Evolutionary conservation across 2,888 invertebrate species (phyloP).

Genomic region (Oscheius sp.): DNA sequence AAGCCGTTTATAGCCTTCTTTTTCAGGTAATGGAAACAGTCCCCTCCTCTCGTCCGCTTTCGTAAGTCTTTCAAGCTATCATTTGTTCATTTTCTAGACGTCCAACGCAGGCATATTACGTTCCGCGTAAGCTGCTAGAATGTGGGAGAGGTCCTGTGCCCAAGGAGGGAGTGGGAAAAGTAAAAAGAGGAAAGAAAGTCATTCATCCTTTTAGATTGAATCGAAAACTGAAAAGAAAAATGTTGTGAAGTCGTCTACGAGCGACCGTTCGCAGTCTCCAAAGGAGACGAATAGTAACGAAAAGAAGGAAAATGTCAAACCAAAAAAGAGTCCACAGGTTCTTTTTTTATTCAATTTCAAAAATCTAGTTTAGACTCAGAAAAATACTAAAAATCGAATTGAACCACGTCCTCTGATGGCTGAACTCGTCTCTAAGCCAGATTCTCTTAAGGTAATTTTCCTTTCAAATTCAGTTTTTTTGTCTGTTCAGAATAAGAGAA

Average conservation of each 20-base stretch:
- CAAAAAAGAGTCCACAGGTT: conserved; percentile 6
- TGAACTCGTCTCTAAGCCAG: conserved; percentile 33
- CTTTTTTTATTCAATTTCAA: too few relatives aligned
- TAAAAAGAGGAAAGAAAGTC: not conserved
- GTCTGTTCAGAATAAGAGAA: not conserved
- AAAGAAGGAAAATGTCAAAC: conserved; percentile 17
- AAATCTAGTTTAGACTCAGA: too few relatives aligned
- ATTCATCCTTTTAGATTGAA: not conserved
- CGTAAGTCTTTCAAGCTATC: conserved; percentile 30
- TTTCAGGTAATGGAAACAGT: conserved; percentile 51
- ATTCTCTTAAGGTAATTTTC: conserved; percentile 36
- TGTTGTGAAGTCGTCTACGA: not conserved
- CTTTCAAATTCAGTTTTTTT: not conserved
- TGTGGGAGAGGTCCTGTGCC: conserved; percentile 39
- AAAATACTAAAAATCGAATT: not conserved
- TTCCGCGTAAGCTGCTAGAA: conserved; percentile 49
- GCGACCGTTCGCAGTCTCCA: not conserved
- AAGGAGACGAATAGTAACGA: too few relatives aligned
- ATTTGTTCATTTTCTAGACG: conserved; percentile 19
- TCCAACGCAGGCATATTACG: conserved; percentile 56
- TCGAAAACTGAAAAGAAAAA: not conserved
- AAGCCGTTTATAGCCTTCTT: too few relatives aligned
- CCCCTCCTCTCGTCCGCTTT: conserved; percentile 41
- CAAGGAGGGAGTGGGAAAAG: conserved; percentile 18
- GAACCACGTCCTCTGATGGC: conserved; percentile 47